phyloP scores from a whole-genome alignment of 2,888 invertebrate genomes.

The Gymnosoma rotundatum region DNA sequence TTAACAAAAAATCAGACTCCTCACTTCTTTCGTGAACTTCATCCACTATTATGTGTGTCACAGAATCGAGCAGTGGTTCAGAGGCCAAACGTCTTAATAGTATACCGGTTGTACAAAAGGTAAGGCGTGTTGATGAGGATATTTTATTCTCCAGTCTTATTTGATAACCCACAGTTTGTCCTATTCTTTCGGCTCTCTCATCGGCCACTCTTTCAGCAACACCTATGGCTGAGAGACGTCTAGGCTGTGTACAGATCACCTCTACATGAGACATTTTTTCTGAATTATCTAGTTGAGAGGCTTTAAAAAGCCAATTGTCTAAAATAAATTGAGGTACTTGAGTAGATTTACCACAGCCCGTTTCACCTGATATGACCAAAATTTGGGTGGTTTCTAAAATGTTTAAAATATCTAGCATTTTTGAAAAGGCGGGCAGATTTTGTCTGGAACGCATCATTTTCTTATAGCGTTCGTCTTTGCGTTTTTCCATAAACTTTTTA shows the following conservation, averaged over 20 bases:
- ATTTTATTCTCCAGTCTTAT: constrained; percentile 91
- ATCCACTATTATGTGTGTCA: constrained; percentile 93
- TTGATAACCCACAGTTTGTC: constrained; percentile 85
- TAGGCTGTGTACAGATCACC: constrained; percentile 95
- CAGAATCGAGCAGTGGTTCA: constrained; percentile 88
- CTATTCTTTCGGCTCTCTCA: constrained; percentile 89
- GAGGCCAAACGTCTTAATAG: constrained; percentile 91
- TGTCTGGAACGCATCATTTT: constrained; percentile 86
- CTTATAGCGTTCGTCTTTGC: constrained; percentile 85
- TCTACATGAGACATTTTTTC: constrained; percentile 86
- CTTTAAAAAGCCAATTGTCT: constrained; percentile 89
- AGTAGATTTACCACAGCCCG: constrained; percentile 92
- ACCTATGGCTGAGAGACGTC: constrained; percentile 94
- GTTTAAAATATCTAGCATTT: constrained; percentile 87
- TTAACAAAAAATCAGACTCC: constrained; percentile 93
- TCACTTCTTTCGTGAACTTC: constrained; percentile 97
- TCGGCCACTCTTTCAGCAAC: constrained; percentile 95
- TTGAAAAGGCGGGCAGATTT: constrained; percentile 89
- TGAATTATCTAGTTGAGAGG: constrained; percentile 77
- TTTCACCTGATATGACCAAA: constrained; percentile 90
- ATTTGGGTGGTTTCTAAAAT: constrained; percentile 85
- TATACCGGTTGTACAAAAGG: constrained; percentile 97
- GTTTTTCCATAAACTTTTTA: constrained; percentile 85
- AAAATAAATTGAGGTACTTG: constrained; percentile 97
- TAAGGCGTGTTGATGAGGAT: constrained; percentile 89